phyloP scores from a whole-genome alignment of 2,113 vertebrate species.

The Grammomys surdaster region DNA sequence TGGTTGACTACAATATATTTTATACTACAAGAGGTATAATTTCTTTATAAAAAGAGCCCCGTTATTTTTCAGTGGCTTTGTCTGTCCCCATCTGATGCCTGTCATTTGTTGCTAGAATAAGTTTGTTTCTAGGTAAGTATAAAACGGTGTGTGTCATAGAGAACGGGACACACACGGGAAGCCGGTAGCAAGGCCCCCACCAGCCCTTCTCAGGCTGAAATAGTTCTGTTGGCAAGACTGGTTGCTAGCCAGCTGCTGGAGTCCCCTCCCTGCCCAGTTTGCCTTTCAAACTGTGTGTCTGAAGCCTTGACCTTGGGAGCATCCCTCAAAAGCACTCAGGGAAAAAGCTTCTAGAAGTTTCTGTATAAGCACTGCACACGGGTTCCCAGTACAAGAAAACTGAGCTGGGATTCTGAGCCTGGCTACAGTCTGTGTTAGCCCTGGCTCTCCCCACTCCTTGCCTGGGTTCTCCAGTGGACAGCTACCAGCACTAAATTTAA shows the following conservation, averaged over 20 bases:
- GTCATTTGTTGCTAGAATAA: background rate
- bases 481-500: background rate
- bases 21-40: background rate
- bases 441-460: background rate
- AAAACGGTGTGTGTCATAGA: background rate
- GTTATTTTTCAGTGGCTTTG: slow-evolving; percentile 27
- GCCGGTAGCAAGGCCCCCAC: background rate
- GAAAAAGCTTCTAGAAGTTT: slow-evolving; percentile 47
- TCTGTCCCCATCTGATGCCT: background rate
- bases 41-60: background rate
- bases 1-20: background rate
- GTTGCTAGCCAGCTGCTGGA: background rate
- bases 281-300: background rate
- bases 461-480: background rate
- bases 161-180: background rate
- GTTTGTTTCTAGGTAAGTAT: background rate
- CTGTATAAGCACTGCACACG: background rate
- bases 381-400: background rate
- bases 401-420: background rate
- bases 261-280: background rate
- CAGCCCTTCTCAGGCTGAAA: background rate
- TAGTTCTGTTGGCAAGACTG: background rate
- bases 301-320: slow-evolving; percentile 1
- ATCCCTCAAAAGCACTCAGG: background rate
- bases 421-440: background rate